Percentiles rank a stretch among this genome's conserved stretches.
Conservation (phyloP, 2,113 vertebrate species). For the Syngnathus floridae region DNA sequence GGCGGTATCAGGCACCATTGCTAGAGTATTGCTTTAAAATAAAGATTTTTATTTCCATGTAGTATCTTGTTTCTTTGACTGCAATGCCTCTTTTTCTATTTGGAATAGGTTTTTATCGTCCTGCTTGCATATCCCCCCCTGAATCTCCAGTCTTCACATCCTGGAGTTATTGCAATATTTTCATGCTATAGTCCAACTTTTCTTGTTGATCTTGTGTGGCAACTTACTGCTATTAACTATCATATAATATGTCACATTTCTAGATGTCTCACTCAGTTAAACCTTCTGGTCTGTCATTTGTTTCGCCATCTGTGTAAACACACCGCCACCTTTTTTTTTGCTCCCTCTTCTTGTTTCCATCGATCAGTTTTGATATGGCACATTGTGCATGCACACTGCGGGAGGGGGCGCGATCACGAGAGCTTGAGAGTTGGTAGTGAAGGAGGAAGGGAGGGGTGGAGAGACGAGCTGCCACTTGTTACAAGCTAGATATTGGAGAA, state of each 20-base stretch:
- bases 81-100: not conserved
- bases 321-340: not conserved
- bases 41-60: no score
- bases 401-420: constrained; percentile 21
- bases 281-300: not conserved
- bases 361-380: constrained; percentile 41
- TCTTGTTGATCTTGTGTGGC: not conserved
- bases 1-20: no score
- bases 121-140: no score
- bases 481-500: constrained; percentile 22
- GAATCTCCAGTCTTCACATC: not conserved
- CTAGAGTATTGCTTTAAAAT: no score
- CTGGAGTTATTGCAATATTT: not conserved
- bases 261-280: not conserved
- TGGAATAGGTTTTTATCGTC: no score
- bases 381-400: constrained; percentile 48
- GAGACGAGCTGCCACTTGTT: constrained; percentile 37
- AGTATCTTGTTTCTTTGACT: not conserved
- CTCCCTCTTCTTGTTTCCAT: constrained; percentile 34
- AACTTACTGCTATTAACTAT: constrained; percentile 5
- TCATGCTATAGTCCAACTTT: not conserved
- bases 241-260: not conserved
- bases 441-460: not conserved
- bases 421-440: not conserved
- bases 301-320: not conserved